phyloP scores from a whole-genome alignment of 2,888 invertebrate genomes.

The Calameuta pallipes region DNA sequence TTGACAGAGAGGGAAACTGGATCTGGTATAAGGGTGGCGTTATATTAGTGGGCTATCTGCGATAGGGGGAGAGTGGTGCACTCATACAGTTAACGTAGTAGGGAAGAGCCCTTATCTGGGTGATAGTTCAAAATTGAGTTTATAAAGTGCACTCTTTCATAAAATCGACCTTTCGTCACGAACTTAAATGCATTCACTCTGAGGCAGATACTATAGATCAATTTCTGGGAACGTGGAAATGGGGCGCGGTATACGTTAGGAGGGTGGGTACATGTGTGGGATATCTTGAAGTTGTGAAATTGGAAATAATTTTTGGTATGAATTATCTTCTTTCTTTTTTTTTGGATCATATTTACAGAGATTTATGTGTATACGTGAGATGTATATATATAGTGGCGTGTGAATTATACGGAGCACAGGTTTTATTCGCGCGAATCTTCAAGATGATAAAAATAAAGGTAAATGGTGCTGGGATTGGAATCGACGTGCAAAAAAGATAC shows the following conservation, averaged over 20 bases:
- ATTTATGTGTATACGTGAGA: too few species aligned
- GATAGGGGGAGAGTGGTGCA: background rate
- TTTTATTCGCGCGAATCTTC: too few species aligned
- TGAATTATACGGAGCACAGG: too few species aligned
- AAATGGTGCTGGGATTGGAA: too few species aligned
- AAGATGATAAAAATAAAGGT: too few species aligned
- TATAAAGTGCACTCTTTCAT: constrained; percentile 42
- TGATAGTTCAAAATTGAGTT: constrained; percentile 52
- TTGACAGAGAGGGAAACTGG: constrained; percentile 8
- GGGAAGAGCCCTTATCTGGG: constrained; percentile 45
- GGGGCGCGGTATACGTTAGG: background rate
- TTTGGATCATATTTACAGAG: background rate
- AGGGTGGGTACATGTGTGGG: background rate
- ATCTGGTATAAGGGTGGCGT: background rate
- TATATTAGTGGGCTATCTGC: background rate
- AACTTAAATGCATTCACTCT: background rate
- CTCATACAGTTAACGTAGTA: background rate
- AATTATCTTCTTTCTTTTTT: background rate
- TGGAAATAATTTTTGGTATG: background rate
- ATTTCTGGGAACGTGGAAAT: background rate
- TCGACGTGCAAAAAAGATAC: too few species aligned
- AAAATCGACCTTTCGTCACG: constrained; percentile 29
- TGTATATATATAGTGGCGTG: too few species aligned
- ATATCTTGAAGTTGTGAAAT: background rate
- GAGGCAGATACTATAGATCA: background rate